phyloP scores from a whole-genome alignment of 2,797 vertebrate genomes.

The Pangasius macronema region DNA sequence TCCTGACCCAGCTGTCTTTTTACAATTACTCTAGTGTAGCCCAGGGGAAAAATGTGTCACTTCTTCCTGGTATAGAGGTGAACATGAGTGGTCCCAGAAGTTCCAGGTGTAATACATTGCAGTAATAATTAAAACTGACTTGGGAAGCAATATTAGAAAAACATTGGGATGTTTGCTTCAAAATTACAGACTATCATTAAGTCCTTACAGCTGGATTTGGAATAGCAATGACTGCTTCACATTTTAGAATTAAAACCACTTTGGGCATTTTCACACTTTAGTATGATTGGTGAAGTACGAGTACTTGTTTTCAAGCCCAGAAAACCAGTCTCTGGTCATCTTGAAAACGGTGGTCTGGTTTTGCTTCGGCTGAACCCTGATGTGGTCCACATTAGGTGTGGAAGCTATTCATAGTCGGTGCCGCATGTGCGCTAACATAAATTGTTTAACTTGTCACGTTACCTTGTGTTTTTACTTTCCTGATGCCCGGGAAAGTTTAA shows the following conservation, averaged over 20 bases:
- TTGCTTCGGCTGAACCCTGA: background rate
- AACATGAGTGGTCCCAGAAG: conserved; percentile 4
- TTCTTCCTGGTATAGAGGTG: background rate
- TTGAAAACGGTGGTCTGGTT: background rate
- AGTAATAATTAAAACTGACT: background rate
- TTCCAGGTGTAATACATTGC: background rate
- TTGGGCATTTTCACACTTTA: background rate
- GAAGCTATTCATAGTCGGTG: background rate
- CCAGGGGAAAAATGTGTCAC: background rate
- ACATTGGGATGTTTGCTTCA: background rate
- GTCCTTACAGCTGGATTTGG: conserved; percentile 38
- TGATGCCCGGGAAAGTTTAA: background rate
- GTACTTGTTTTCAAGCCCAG: background rate
- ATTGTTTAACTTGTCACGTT: background rate
- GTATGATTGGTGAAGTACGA: background rate
- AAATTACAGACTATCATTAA: background rate
- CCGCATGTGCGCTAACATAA: background rate
- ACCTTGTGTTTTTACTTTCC: background rate
- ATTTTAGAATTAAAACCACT: conserved; percentile 15
- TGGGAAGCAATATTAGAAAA: background rate
- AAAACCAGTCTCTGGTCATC: background rate
- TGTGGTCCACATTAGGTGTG: background rate
- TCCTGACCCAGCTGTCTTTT: background rate
- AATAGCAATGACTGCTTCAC: conserved; percentile 19
- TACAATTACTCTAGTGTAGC: background rate